Conservation (phyloP, 2,113 vertebrate genomes). For the Vicugna pacos region DNA sequence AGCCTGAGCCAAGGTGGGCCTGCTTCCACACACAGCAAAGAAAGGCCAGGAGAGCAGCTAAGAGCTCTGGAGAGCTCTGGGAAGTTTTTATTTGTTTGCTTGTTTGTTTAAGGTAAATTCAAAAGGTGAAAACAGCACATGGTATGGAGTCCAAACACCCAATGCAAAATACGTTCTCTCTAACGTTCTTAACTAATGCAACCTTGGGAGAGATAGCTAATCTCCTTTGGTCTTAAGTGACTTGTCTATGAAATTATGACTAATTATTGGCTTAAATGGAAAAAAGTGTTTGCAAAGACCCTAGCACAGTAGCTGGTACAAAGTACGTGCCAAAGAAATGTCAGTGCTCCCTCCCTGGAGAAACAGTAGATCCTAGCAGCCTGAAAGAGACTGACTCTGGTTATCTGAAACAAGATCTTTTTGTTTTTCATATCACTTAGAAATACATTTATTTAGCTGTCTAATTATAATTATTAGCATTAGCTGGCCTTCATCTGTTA, state of each 20-base stretch:
- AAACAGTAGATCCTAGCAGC: background rate
- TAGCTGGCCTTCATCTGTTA: background rate
- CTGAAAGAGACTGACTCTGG: background rate
- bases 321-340: background rate
- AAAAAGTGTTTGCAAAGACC: background rate
- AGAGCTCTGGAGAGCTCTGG: background rate
- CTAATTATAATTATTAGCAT: background rate
- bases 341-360: background rate
- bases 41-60: background rate
- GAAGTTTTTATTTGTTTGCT: background rate
- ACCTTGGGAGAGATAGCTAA: background rate
- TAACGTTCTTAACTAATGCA: too few species aligned
- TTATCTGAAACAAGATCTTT: background rate
- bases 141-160: background rate
- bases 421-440: background rate
- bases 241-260: background rate
- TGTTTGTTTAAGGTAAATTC: background rate
- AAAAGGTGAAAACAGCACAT: background rate
- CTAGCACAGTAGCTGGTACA: background rate
- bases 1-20: background rate
- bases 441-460: background rate
- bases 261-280: background rate
- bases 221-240: background rate
- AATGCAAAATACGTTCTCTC: too few species aligned
- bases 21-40: background rate